Evolutionary conservation across 2,888 invertebrate genomes (phyloP).

Genomic region (Eudemis profundana): DNA sequence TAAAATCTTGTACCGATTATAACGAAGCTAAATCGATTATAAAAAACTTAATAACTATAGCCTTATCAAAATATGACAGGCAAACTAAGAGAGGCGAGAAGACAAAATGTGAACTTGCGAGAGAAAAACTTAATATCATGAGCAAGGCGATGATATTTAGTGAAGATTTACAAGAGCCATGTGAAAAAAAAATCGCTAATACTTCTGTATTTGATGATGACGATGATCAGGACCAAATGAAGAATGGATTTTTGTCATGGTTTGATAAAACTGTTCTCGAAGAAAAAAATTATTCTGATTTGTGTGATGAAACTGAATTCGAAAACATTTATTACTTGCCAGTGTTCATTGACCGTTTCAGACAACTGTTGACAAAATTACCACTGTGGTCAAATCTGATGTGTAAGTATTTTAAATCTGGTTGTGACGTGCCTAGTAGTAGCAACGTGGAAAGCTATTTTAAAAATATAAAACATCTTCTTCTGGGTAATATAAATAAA

Average conservation of each 20-base stretch:
- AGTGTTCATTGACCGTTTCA: conserved; percentile 2
- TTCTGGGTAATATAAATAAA: conserved; percentile 3
- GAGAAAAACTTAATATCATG: background rate
- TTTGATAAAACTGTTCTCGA: background rate
- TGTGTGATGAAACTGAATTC: conserved; percentile 2
- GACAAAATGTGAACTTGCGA: background rate
- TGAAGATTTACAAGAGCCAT: background rate
- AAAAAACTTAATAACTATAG: conserved; percentile 21
- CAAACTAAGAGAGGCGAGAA: background rate
- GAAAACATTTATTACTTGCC: conserved; percentile 2
- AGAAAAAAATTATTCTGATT: background rate
- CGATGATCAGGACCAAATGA: background rate
- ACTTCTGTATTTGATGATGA: conserved; percentile 7
- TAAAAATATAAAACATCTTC: conserved; percentile 3
- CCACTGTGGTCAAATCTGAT: conserved; percentile 4
- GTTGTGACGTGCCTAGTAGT: conserved; percentile 3
- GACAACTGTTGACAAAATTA: conserved; percentile 2
- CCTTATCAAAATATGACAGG: conserved; percentile 2
- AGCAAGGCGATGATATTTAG: background rate
- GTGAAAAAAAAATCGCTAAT: background rate
- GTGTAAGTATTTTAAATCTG: conserved; percentile 1
- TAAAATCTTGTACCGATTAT: conserved; percentile 1
- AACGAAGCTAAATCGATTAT: conserved; percentile 21
- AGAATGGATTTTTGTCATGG: background rate
- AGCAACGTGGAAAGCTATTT: conserved; percentile 5